phyloP scores from a whole-genome alignment of 2,797 vertebrate genomes.

The Trachops cirrhosus region DNA sequence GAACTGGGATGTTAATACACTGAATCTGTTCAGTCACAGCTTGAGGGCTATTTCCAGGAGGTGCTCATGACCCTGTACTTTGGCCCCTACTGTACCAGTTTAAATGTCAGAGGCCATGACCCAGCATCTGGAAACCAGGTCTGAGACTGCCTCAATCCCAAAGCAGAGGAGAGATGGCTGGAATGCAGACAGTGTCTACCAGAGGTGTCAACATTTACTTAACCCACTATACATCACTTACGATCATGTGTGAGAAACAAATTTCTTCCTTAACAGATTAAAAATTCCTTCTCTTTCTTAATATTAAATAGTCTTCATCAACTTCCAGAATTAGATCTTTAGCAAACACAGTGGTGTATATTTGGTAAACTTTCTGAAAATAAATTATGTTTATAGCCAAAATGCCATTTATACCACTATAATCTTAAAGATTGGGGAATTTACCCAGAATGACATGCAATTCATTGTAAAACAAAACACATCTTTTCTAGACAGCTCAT shows the following conservation, averaged over 20 bases:
- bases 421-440: not conserved
- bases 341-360: not conserved
- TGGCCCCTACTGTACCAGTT: not conserved
- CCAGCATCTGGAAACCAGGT: not conserved
- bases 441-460: not conserved
- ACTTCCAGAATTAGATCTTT: not conserved
- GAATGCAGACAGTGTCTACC: not conserved
- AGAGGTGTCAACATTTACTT: not conserved
- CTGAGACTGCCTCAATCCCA: not conserved
- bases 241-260: not conserved
- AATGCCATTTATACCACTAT: not conserved
- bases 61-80: not conserved
- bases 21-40: not conserved
- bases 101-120: not conserved
- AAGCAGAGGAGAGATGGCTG: not conserved
- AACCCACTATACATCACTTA: not conserved
- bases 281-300: not conserved
- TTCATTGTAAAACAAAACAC: constrained; percentile 3
- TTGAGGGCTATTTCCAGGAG: not conserved
- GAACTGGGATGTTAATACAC: not conserved
- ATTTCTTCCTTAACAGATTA: not conserved
- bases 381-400: not conserved
- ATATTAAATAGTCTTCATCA: not conserved
- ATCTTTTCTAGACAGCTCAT: not conserved
- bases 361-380: not conserved